Percentiles rank a stretch among this genome's conserved stretches.
Evolutionary conservation across 2,888 invertebrate genomes (phyloP).

Genomic region (Taenaris catops): DNA sequence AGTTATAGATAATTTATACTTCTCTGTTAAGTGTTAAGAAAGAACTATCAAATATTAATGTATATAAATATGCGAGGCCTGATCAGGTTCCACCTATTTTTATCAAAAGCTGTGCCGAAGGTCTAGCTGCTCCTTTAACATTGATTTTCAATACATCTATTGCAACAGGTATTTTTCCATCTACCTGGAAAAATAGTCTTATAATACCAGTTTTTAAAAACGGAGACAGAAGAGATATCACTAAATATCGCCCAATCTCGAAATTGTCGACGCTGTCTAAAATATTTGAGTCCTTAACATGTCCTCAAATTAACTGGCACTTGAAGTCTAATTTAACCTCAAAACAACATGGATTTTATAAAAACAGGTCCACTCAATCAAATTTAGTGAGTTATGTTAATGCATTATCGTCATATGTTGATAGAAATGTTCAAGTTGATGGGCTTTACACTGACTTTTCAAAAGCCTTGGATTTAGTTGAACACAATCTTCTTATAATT

Average conservation of each 20-base stretch:
- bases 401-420: neutral
- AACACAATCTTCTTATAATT: neutral
- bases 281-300: neutral
- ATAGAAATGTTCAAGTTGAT: neutral
- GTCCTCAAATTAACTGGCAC: neutral
- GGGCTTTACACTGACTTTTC: conserved; percentile 1
- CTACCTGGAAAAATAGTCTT: neutral
- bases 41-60: no score
- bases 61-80: no score
- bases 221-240: neutral
- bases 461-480: conserved; percentile 2
- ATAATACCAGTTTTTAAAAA: neutral
- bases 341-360: neutral
- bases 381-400: neutral
- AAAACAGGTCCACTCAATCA: neutral
- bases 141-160: no score
- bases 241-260: neutral
- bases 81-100: no score
- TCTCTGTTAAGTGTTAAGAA: no score
- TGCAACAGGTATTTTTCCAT: neutral
- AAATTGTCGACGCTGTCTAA: neutral
- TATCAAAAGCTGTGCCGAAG: no score
- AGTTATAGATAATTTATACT: no score
- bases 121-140: no score
- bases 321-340: neutral